phyloP scores from a whole-genome alignment of 2,797 vertebrate species.

The Leptoclinus maculatus region DNA sequence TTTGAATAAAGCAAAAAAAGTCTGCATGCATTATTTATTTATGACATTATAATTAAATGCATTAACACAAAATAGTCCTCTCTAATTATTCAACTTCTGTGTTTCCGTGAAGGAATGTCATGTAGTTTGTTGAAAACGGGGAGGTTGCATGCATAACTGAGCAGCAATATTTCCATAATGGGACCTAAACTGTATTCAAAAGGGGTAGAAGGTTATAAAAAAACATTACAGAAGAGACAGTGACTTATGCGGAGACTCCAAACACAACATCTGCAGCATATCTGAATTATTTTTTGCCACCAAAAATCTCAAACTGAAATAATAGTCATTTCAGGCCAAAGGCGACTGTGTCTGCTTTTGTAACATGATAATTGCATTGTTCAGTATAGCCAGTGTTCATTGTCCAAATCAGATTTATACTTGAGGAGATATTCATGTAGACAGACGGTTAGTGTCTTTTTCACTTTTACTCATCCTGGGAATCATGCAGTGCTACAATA shows the following conservation, averaged over 20 bases:
- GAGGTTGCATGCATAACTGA: constrained; percentile 66
- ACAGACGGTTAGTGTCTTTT: constrained; percentile 8
- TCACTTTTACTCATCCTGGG: constrained; percentile 19
- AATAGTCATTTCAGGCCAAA: not conserved
- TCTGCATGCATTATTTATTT: constrained; percentile 78
- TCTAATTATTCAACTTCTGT: constrained; percentile 75
- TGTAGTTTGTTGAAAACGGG: constrained; percentile 63
- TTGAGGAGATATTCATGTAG: constrained; percentile 10
- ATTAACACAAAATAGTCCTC: constrained; percentile 75
- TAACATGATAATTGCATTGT: constrained; percentile 16
- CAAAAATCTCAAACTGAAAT: constrained; percentile 14
- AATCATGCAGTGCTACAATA: constrained; percentile 28
- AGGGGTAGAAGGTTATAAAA: constrained; percentile 41
- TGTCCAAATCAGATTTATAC: not conserved
- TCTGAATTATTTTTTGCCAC: constrained; percentile 15
- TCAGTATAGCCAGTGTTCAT: constrained; percentile 1
- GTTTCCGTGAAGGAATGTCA: constrained; percentile 70
- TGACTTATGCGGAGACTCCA: constrained; percentile 11
- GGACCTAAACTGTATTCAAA: constrained; percentile 53
- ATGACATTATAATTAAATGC: constrained; percentile 78
- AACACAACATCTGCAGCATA: constrained; percentile 23
- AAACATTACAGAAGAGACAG: constrained; percentile 23
- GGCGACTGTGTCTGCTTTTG: constrained; percentile 21
- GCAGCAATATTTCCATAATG: constrained; percentile 72
- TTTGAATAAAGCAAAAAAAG: constrained; percentile 31